Evolutionary conservation across 92 coral and sea anemone genomes (phyloP), one percentile per base, ranked within the genome.

Genomic region (Parazoanthus atlanticus): DNA sequence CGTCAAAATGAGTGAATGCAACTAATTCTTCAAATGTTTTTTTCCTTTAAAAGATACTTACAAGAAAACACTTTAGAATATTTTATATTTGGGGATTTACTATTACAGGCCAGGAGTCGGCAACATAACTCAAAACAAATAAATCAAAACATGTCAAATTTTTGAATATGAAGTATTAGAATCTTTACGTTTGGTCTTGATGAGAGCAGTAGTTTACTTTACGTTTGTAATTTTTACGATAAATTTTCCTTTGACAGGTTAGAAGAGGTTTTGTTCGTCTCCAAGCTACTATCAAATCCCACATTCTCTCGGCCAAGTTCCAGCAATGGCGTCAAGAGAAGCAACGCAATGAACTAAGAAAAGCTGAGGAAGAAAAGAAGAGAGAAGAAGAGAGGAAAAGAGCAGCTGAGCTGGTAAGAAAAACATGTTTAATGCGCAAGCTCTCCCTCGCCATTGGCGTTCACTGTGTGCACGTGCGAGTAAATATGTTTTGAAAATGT

Each of bases 211-310:
- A 12, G 58, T 52, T 15, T 15, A 52, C 11, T 49, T 52, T 52
- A 52, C 17, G 2, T 52, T 52, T 11, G 19, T 52, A 15, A 1
- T 52, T 52, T 52, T 52, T 52, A 52, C 58, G 58, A 52, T 11
- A 61, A 61, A 26, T 29, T 29, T 47, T 70, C 75, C n/a, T 73
- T 54, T 33, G 17, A 29, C 29, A 91, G 93, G 49, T 89, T 74
- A 66, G 83, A 3, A 78, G 74, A 85, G 93, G 93, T 33, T 58
- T 94, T 46, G 72, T 88, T 31, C 89, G 98, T 74, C 94, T 94
- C 73, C 98, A 94, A 87, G 98, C 98, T 54, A 65, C 90, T 58
- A 21, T 88, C 69, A 94, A 94, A 69, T 85, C 93, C 52, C 93
- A 91, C 2, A 15, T 52, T 69, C 86, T 91, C 29, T 89, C 93